A percentile compares a stretch with the other conserved stretches of the same genome.
Conservation (phyloP, 2,113 vertebrate species). For the Ailurus styani region DNA sequence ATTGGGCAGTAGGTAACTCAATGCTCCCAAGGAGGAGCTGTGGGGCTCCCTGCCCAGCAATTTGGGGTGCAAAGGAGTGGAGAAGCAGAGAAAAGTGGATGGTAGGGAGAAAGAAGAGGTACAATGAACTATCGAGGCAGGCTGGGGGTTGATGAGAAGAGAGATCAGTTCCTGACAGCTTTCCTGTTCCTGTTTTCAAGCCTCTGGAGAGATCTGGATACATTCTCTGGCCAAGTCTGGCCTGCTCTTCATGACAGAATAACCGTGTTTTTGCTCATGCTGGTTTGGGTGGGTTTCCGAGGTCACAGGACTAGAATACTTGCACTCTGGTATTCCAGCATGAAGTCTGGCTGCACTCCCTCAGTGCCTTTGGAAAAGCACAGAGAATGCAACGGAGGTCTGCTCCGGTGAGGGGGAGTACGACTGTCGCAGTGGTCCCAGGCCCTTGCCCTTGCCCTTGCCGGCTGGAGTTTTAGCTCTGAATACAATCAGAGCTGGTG, state of each 20-base stretch:
- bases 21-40: neutral
- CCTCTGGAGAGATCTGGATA: neutral
- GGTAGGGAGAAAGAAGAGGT: neutral
- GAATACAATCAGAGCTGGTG: neutral
- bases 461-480: neutral
- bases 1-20: neutral
- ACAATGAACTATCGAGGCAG: rapidly evolving
- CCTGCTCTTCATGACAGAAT: neutral
- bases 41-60: neutral
- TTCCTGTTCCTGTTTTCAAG: constrained; percentile 1
- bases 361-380: neutral
- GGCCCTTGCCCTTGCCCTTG: neutral
- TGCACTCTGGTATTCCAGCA: neutral
- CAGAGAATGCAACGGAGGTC: neutral
- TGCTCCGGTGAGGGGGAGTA: neutral
- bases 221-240: neutral
- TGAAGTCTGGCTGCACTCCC: neutral
- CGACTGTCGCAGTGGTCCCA: rapidly evolving
- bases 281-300: neutral
- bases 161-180: neutral
- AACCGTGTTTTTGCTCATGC: neutral
- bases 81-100: neutral
- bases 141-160: neutral
- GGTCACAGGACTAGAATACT: neutral
- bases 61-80: neutral